Evolutionary conservation across 2,888 invertebrate genomes (phyloP).

Genomic region (Caenorhabditis virilis): DNA sequence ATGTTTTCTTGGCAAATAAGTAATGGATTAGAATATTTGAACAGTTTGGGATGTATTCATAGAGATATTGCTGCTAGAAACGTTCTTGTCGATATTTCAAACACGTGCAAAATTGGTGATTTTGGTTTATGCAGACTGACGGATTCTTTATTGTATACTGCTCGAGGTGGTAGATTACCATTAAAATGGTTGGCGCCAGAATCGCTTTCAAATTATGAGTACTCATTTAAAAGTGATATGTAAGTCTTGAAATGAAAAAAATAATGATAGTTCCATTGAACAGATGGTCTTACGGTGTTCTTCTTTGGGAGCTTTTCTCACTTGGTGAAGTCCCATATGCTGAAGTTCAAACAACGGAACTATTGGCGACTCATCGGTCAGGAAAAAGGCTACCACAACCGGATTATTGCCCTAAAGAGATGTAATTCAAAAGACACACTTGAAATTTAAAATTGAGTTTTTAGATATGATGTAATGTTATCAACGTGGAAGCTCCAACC

Average conservation of each 20-base stretch:
- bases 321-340: constrained; percentile 62
- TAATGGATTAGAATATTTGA: constrained; percentile 59
- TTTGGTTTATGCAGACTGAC: constrained; percentile 63
- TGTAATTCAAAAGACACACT: constrained; percentile 34
- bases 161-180: constrained; percentile 59
- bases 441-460: constrained; percentile 3
- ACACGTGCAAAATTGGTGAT: constrained; percentile 61
- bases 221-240: constrained; percentile 61
- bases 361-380: constrained; percentile 44
- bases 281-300: constrained; percentile 62
- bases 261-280: too few relatives aligned
- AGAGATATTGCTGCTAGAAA: constrained; percentile 62
- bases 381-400: constrained; percentile 57
- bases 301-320: constrained; percentile 60
- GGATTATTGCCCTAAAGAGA: constrained; percentile 53
- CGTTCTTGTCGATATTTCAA: constrained; percentile 52
- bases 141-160: constrained; percentile 58
- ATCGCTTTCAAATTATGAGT: constrained; percentile 53
- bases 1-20: constrained; percentile 63
- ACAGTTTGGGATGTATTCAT: constrained; percentile 61
- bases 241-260: too few relatives aligned
- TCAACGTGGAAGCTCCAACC: constrained; percentile 50
- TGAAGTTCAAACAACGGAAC: constrained; percentile 52
- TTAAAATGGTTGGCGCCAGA: constrained; percentile 65
- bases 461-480: constrained; percentile 56